Evolutionary conservation across 1,140 invertebrate genomes (phyloP).

Genomic region (Dermatophagoides farinae): DNA sequence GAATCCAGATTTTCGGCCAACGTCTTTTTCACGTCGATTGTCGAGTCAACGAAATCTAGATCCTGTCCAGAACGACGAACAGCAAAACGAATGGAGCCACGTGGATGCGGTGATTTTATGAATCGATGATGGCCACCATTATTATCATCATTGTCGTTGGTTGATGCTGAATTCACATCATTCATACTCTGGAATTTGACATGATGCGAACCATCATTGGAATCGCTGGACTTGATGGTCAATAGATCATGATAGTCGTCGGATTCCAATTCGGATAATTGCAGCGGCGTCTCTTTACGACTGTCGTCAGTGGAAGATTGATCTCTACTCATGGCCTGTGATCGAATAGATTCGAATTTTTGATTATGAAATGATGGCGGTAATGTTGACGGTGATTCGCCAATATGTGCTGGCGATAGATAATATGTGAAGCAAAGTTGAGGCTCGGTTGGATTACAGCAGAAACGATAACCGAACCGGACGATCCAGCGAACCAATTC

Average conservation of each 20-base stretch:
- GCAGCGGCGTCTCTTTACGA: background rate
- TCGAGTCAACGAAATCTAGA: background rate
- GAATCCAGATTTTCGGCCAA: too few species aligned
- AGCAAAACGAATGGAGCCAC: background rate
- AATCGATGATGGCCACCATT: background rate
- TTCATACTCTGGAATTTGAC: background rate
- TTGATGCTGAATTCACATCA: background rate
- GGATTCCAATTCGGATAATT: background rate
- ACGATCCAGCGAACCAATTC: background rate
- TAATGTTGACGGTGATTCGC: background rate
- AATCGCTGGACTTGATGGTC: background rate
- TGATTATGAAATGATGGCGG: background rate
- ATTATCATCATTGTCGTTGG: background rate
- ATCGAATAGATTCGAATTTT: background rate
- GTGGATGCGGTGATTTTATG: conserved; percentile 1
- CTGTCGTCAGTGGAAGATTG: background rate
- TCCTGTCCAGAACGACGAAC: background rate
- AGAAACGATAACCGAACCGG: background rate
- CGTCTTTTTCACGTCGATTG: background rate
- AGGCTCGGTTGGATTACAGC: background rate
- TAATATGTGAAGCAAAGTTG: conserved; percentile 5
- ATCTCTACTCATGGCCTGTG: background rate
- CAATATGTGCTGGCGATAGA: background rate
- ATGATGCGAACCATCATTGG: background rate
- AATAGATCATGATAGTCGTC: conserved; percentile 1